Evolutionary conservation across 2,113 vertebrate genomes (phyloP), one percentile per base, ranked within the genome.

Genomic region (Calidris pygmaea): DNA sequence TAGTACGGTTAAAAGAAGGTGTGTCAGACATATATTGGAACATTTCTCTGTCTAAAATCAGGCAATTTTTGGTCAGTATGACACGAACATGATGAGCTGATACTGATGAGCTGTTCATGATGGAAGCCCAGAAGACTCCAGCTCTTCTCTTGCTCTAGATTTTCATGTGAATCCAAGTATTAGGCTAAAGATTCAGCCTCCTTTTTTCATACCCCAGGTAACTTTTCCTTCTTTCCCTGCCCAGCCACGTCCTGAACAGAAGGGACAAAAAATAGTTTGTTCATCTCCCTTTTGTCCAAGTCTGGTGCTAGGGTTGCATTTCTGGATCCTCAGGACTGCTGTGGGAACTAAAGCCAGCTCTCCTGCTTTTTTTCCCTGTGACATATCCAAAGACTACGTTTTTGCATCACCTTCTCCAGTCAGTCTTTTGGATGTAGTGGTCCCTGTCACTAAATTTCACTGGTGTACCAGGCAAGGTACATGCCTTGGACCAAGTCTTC

Each of bases 111-210:
- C 56, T 94, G 23, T 68, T 90, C n/a, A 1, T 58, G 1, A 0
- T 35, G 41, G 59, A 77, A 89, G 41, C 15, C 27, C 55, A 52
- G 67, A 48, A 76, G 3, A 3, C 6, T 43, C 45, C 55, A 58
- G 22, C 53, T 76, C 80, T 52, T 86, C 29, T 48, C 45, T 37
- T 32, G 8, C 37, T 74, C 47, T 60, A 41, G 37, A 55, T 67
- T 89, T 91, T 77, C 76, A 77, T 73, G 63, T 86, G 59, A 84
- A 76, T 81, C 65, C 34, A 16, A 76, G 13, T 55, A 34, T 86
- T 73, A 79, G 9, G 13, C 32, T 85, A 41, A 53, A 71, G 19
- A 35, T 70, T 66, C 45, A 62, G 16, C 6, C 9, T 80, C 35
- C 6, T 32, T 82, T 85, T 76, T 72, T 37, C 16, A 37, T 62